Evolutionary conservation across 2,113 vertebrate species (phyloP), one percentile per base, ranked within the genome.

Genomic region (Hypocryptadius cinnamomeus): DNA sequence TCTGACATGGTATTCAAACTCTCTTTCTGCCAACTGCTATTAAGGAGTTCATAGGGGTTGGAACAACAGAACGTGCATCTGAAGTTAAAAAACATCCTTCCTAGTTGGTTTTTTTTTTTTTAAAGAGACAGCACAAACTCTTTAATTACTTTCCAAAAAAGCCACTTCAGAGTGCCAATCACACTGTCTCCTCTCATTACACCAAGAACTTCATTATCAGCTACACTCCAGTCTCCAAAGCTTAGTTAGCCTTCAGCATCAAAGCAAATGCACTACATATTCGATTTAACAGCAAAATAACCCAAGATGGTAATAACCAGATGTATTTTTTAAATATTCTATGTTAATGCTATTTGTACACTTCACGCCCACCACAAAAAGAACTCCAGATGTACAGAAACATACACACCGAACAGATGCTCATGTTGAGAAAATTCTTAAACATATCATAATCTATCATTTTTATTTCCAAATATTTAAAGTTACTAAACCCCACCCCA

Each of bases 101-200:
- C 72, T 80, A 25, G 30, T 35, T 30, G 21, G 16, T 9, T 53
- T 53, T 8, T 33, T 51, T 72, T 56, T 73, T 87, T 81, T 84
- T 50, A 13, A 76, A 82, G 68, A 85, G 42, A 81, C 63, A 68
- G 47, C 15, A 82, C 44, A 73, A 80, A 79, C 74, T 80, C 89
- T 92, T 71, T 88, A 77, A 89, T 94, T 92, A 79, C 66, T 83
- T 73, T 85, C 54, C 79, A 95, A 79, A 78, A 81, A 93, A 96
- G 78, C 76, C 61, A 73, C 79, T 87, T 77, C 51, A 80, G 72
- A 89, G 42, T 37, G 66, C 24, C 50, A 82, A 73, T 91, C 84
- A 72, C 70, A 83, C 25, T 28, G 63, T 50, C 63, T 85, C 45
- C 39, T 54, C 74, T 93, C 88, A 88, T 42, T 84, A 85, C 68